Percentiles rank a stretch among this genome's conserved stretches.
Evolutionary conservation across 2,113 vertebrate species (phyloP).

Genomic region (Dolichotis patagonum): DNA sequence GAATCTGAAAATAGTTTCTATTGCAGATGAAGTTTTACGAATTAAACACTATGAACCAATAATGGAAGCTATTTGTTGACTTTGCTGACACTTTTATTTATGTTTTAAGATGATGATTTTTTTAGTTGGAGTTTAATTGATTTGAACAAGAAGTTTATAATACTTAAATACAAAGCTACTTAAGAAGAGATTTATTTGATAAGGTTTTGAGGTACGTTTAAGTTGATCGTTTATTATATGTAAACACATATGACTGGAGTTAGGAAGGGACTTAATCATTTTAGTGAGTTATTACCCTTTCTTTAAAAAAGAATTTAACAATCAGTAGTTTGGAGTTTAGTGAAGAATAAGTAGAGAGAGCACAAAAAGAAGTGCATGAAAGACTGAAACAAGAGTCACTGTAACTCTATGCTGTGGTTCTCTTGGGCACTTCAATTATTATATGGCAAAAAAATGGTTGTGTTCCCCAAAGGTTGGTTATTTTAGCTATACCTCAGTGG

Average conservation of each 20-base stretch:
- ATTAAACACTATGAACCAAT: neutral
- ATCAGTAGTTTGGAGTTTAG: neutral
- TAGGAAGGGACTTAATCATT: neutral
- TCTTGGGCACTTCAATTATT: neutral
- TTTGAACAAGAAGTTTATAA: neutral
- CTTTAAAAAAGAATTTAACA: neutral
- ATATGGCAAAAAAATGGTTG: too few species aligned
- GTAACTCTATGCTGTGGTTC: neutral
- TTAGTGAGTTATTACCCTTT: neutral
- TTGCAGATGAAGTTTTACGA: neutral
- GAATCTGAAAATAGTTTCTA: neutral
- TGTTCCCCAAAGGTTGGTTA: neutral
- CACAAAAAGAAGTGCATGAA: neutral
- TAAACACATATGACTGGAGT: neutral
- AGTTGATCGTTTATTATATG: neutral
- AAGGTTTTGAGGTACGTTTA: neutral
- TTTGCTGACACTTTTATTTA: neutral
- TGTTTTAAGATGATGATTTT: neutral
- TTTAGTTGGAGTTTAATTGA: neutral
- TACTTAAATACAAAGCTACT: neutral
- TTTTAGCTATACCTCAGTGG: neutral
- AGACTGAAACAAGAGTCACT: neutral
- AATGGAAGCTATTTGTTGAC: neutral
- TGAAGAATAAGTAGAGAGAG: neutral
- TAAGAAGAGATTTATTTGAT: slow-evolving; percentile 12